Conservation (phyloP, 2,797 vertebrate genomes). For the Sylvilagus floridanus region DNA sequence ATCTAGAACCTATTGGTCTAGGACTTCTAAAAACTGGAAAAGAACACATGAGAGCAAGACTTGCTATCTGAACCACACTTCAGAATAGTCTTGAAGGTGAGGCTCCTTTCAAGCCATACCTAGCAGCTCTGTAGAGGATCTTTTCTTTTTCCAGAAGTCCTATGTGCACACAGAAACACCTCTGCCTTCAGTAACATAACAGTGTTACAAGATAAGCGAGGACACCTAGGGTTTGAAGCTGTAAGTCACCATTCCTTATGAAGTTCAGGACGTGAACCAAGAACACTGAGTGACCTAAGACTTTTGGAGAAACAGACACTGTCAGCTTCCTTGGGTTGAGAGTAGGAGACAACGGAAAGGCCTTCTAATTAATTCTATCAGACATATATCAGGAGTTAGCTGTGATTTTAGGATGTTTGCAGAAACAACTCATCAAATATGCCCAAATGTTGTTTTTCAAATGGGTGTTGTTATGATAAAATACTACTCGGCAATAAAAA, state of each 20-base stretch:
- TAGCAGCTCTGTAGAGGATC: background rate
- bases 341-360: background rate
- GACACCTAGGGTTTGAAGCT: background rate
- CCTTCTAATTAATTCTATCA: background rate
- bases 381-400: background rate
- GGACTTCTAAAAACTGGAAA: background rate
- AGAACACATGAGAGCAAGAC: background rate
- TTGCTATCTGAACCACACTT: background rate
- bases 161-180: background rate
- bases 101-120: background rate
- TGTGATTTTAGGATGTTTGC: background rate
- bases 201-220: background rate
- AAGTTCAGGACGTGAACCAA: background rate
- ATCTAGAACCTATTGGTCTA: background rate
- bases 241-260: background rate
- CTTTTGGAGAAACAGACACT: background rate
- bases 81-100: background rate
- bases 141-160: background rate
- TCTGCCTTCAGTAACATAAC: background rate
- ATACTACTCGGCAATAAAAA: background rate
- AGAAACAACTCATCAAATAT: constrained; percentile 36
- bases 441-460: background rate
- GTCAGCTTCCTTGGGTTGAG: background rate
- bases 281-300: background rate
- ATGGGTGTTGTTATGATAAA: background rate